Conservation (phyloP, 2,113 vertebrate genomes). For the Eurypyga helias region DNA sequence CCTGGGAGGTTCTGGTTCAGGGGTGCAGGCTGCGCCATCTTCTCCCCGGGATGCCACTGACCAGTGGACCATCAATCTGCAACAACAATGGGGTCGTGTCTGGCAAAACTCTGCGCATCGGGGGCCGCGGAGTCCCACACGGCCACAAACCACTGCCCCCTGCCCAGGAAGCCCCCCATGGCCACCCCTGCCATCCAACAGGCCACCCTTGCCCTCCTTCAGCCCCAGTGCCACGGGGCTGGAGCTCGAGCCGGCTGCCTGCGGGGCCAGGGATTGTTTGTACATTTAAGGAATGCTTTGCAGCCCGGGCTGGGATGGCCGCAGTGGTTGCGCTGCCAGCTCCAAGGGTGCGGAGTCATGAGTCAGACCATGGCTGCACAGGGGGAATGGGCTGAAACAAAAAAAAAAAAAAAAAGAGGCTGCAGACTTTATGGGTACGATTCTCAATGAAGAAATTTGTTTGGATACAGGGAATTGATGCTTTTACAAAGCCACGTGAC, state of each 20-base stretch:
- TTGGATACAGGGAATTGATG: background rate
- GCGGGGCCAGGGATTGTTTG: background rate
- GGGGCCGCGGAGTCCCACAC: accelerated
- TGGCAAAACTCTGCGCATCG: accelerated
- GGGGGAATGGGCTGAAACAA: background rate
- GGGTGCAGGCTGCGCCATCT: conserved; percentile 87
- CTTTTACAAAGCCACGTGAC: background rate
- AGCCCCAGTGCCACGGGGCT: background rate
- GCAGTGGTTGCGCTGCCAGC: background rate
- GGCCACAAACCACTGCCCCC: background rate
- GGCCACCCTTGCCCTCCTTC: background rate
- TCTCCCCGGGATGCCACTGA: background rate
- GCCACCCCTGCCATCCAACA: accelerated
- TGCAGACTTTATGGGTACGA: background rate
- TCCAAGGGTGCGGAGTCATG: background rate
- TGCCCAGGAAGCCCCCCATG: accelerated
- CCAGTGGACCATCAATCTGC: conserved; percentile 17
- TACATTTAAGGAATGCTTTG: conserved; percentile 47
- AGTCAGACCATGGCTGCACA: background rate
- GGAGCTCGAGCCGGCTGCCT: background rate
- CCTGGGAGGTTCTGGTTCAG: conserved; percentile 87
- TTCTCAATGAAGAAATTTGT: background rate
- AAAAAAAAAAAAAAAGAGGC: background rate
- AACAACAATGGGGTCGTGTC: accelerated
- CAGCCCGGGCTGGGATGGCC: background rate